A percentile compares a stretch with the other conserved stretches of the same genome.
Conservation (phyloP, 1,140 invertebrate species). For the Drosophila leontia region DNA sequence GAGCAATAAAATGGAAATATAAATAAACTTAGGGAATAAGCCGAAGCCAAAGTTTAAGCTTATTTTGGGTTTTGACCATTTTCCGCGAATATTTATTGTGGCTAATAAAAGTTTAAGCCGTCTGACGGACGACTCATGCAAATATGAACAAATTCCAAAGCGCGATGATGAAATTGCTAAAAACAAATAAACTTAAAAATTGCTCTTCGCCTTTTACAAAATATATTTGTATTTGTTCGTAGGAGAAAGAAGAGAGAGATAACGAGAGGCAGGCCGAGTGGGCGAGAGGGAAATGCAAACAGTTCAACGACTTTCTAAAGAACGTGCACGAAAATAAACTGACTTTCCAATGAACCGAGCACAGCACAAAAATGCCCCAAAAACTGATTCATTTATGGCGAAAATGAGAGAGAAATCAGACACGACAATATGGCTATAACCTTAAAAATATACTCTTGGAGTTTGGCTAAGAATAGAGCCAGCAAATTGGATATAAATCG, state of each 20-base stretch:
- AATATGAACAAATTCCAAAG: constrained; percentile 22
- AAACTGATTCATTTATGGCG: constrained; percentile 45
- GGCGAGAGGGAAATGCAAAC: constrained; percentile 25
- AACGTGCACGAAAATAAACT: constrained; percentile 53
- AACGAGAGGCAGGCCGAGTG: constrained; percentile 8
- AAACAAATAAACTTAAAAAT: constrained; percentile 47
- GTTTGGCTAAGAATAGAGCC: background rate
- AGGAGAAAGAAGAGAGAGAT: constrained; percentile 1
- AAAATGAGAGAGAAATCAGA: constrained; percentile 31
- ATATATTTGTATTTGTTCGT: constrained; percentile 9
- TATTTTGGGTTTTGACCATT: background rate
- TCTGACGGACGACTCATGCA: constrained; percentile 1
- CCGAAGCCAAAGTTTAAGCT: constrained; percentile 3
- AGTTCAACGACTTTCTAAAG: constrained; percentile 54
- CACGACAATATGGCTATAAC: constrained; percentile 21
- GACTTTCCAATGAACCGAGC: constrained; percentile 50
- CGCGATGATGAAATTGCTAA: constrained; percentile 47
- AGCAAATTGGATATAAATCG: background rate
- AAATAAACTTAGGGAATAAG: background rate
- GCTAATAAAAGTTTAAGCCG: constrained; percentile 5
- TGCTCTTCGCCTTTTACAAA: constrained; percentile 24
- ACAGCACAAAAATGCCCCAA: constrained; percentile 43
- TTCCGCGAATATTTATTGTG: constrained; percentile 17
- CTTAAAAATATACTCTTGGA: background rate
- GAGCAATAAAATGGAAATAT: constrained; percentile 2